Base-by-base conservation (phyloP, 2,113 vertebrate genomes). In the Aegithalos caudatus region DNA sequence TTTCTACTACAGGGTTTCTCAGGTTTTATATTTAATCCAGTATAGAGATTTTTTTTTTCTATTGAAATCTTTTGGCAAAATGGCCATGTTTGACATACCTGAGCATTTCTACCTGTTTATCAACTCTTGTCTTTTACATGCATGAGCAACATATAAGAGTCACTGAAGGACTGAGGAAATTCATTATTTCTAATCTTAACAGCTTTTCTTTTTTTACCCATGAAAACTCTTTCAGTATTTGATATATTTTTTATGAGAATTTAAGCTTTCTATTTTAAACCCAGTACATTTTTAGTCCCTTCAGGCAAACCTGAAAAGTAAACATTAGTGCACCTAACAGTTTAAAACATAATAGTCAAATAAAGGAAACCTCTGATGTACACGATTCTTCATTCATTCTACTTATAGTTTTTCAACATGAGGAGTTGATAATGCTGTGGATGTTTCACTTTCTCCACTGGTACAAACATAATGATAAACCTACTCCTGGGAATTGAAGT, bases 71-170 rank as follows among this genome's bases (percentile, higher is more conserved):
- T 76, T 62, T 7, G 1, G 4, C 10, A 72, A 80, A 89, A 58
- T 47, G 11, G 2, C 7, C 24, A 11, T 19, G 3, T 76, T 83
- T 80, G 28, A 7, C 14, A 40, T 7, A 44, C 14, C 5, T 29
- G 31, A 70, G 31, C 15, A 47, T 37, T 88, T 64, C 44, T 48
- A 58, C 9, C 4, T 77, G 2, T 67, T 67, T 64, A 50, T 66
- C 31, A 28, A 23, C n/a, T 64, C 2, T 28, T 81, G 21, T 22
- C 17, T 50, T 64, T 53, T 64, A 50, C 1, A 0, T 11, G 11
- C 15, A 21, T 0, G 0, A 76, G 4, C 29, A 35, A 47, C 1
- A 4, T 22, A 22, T 64, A 12, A 61, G 4, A 67, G 12, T 70
- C 12, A n/a, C 20, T 28, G 28, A 80, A 83, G 21, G 33, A 44